A percentile compares a stretch with the other conserved stretches of the same genome.
phyloP scores from a whole-genome alignment of 2,113 vertebrate genomes.

The Bombycilla garrulus region DNA sequence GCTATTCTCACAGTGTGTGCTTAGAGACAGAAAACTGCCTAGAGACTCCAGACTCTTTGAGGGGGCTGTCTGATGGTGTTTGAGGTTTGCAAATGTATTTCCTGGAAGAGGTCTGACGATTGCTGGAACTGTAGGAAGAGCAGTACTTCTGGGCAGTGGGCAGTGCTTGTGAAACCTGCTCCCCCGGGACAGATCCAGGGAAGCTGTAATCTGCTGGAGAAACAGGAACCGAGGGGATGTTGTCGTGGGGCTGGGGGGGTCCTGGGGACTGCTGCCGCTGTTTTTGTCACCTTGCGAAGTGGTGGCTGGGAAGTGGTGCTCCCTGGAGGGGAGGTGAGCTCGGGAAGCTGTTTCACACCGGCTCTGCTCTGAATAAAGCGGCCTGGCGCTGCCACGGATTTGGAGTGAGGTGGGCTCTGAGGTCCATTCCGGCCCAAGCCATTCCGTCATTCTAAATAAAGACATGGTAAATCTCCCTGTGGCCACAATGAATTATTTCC shows the following conservation, averaged over 20 bases:
- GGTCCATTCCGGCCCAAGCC: neutral
- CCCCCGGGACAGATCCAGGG: neutral
- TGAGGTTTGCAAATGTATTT: neutral
- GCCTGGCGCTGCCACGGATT: neutral
- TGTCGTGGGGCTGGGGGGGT: neutral
- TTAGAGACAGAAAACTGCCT: neutral
- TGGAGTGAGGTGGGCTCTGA: neutral
- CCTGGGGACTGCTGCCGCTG: neutral
- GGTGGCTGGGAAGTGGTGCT: neutral
- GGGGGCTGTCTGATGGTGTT: neutral
- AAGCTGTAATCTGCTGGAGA: neutral
- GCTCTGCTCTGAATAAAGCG: neutral
- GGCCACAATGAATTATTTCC: neutral
- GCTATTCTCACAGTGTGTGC: neutral
- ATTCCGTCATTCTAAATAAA: neutral
- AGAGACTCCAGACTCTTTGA: neutral
- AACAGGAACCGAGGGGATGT: neutral
- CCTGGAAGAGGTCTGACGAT: neutral
- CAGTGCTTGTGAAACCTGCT: neutral
- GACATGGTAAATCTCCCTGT: neutral
- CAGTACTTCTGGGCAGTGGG: neutral
- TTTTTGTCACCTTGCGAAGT: neutral
- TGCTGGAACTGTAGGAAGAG: neutral
- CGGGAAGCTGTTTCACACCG: fast-evolving
- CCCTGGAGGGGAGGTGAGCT: neutral